Evolutionary conservation across 1,140 invertebrate genomes (phyloP), one percentile per base, ranked within the genome.

Genomic region (Papilio helenus): DNA sequence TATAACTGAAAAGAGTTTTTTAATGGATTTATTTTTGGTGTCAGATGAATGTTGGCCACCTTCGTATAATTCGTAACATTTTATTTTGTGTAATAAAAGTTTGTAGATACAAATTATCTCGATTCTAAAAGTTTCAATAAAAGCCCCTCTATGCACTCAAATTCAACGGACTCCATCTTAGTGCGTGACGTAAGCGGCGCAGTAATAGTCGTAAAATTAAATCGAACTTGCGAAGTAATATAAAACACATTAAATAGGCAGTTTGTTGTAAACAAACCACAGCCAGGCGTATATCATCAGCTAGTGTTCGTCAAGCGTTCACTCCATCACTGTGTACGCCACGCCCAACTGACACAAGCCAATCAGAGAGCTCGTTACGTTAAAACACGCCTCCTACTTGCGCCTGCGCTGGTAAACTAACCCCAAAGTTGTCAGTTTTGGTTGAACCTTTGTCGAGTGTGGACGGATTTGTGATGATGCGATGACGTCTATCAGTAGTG

Each of bases 211-310:
- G 76, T 77, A 91, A 93, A 93, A 92, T 90, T 88, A 86, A 90
- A 93, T 92, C 85, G 85, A 87, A 90, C 89, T 90, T 87, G 84
- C 86, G 87, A 88, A 93, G 83, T 85, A 87, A 91, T 94, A 94
- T 93, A 94, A 94, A 93, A 94, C 89, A 90, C 90, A 93, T 94
- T 91, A 93, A 92, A 85, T 85, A 86, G 86, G 80, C 88, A 90
- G 85, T 93, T 93, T 92, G 92, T 91, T 90, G 90, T 93, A 93
- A 93, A 93, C 92, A 93, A 58, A 94, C 85, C 92, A 85, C 89
- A 89, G 85, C 88, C 83, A 58, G 84, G 87, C 89, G 92, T 89
- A 88, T 88, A 89, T 87, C 86, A 90, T 89, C 89, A 92, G 85
- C 91, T 87, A 89, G 87, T 88, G 86, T 83, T 87, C 82, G 84